A percentile compares a stretch with the other conserved stretches of the same genome.
Conservation (phyloP, 1,140 invertebrate species). For the Drosophila seguyi region DNA sequence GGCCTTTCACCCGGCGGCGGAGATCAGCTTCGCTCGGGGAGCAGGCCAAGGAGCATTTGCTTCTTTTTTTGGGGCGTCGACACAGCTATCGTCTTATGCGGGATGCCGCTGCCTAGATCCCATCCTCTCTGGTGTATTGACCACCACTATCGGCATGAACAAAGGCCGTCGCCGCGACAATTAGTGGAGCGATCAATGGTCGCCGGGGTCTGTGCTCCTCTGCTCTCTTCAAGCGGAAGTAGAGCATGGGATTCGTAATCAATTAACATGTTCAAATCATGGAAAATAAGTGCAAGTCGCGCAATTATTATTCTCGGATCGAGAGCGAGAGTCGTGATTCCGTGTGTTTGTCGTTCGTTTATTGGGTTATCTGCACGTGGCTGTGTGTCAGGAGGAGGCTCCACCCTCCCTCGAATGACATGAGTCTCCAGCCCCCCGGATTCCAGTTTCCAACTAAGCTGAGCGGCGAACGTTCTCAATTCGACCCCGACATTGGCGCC, state of each 20-base stretch:
- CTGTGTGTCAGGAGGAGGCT: conserved; percentile 19
- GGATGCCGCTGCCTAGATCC: conserved; percentile 43
- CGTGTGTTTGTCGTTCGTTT: conserved; percentile 27
- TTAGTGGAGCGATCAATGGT: conserved; percentile 82
- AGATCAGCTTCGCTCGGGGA: neutral
- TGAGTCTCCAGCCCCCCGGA: conserved; percentile 9
- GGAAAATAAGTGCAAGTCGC: conserved; percentile 64
- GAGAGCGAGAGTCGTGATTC: conserved; percentile 49
- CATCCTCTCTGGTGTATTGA: conserved; percentile 15
- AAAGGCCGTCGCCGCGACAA: conserved; percentile 66
- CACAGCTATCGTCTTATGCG: conserved; percentile 41
- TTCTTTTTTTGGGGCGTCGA: conserved; percentile 24
- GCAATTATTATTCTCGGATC: conserved; percentile 54
- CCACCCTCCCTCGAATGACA: no score
- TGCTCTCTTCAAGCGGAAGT: conserved; percentile 63
- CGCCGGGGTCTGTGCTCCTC: conserved; percentile 48
- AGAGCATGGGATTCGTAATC: conserved; percentile 75
- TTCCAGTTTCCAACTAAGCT: conserved; percentile 16
- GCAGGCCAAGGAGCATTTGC: conserved; percentile 36
- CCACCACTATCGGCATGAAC: conserved; percentile 71
- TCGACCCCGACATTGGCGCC: conserved; percentile 71
- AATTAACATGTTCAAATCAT: conserved; percentile 80
- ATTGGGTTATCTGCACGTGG: conserved; percentile 75
- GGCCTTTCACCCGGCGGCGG: conserved; percentile 63
- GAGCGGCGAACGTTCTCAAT: neutral